phyloP scores from a whole-genome alignment of 2,113 vertebrate genomes.

The Melanerpes aurifrons region DNA sequence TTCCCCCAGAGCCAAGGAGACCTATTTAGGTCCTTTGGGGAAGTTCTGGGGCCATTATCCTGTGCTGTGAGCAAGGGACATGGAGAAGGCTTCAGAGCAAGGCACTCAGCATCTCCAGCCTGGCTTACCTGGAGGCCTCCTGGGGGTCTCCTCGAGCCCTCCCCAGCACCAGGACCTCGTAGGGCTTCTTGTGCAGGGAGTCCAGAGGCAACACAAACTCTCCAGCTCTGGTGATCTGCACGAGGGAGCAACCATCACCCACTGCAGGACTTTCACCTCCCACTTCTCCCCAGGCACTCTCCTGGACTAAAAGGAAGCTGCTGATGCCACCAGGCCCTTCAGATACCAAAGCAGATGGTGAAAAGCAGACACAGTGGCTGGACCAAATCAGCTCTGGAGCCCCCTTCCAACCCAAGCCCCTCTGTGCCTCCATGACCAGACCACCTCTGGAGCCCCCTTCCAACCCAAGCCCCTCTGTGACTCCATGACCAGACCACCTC shows the following conservation, averaged over 20 bases:
- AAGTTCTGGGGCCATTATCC: background rate
- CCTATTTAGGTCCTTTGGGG: background rate
- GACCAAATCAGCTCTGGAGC: background rate
- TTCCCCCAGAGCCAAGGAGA: background rate
- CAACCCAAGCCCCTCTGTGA: no score
- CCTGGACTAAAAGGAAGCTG: background rate
- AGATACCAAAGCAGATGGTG: background rate
- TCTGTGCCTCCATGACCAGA: no score
- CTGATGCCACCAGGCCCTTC: background rate
- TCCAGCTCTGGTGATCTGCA: conserved; percentile 88
- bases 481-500: no score
- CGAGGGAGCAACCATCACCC: conserved; percentile 3
- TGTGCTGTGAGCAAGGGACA: background rate
- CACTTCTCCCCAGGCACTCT: background rate
- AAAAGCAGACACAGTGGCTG: background rate
- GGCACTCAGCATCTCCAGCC: background rate
- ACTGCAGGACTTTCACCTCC: background rate
- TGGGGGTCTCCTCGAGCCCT: conserved; percentile 61
- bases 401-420: no score
- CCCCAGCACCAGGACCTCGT: conserved; percentile 90
- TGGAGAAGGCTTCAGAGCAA: background rate
- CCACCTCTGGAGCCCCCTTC: no score
- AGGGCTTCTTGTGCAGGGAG: conserved; percentile 95
- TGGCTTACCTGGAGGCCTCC: conserved; percentile 67
- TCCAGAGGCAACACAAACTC: conserved; percentile 94